Evolutionary conservation across 2,113 vertebrate genomes (phyloP).

Genomic region (rat (Rattus norvegicus)): DNA sequence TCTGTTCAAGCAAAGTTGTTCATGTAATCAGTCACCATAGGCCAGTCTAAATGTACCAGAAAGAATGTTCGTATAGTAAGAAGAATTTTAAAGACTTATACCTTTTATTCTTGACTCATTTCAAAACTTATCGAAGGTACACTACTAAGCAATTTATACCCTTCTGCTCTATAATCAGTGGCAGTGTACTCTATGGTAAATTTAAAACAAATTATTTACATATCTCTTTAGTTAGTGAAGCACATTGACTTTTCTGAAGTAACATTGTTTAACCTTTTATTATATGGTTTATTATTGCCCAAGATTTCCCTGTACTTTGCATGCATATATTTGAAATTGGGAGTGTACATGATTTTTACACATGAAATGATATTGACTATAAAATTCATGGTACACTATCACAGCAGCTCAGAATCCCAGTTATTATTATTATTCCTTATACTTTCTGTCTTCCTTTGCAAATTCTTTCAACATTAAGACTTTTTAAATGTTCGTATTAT

Average conservation of each 20-base stretch:
- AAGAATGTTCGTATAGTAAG: background rate
- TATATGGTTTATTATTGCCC: background rate
- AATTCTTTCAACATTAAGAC: background rate
- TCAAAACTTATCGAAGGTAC: background rate
- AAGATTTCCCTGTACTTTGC: background rate
- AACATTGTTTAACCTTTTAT: background rate
- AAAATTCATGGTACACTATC: background rate
- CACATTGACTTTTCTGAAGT: background rate
- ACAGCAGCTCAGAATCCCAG: background rate
- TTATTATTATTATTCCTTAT: background rate
- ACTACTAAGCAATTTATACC: background rate
- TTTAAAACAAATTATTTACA: conserved; percentile 63
- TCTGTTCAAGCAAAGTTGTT: conserved; percentile 1
- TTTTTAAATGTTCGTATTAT: background rate
- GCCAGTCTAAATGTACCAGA: background rate
- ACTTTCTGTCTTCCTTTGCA: background rate
- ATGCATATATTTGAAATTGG: background rate
- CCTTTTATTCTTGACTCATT: background rate
- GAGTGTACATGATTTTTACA: background rate
- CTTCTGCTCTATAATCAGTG: background rate
- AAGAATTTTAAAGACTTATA: background rate
- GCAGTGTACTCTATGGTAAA: background rate
- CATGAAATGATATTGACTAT: background rate
- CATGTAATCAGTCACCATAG: conserved; percentile 46
- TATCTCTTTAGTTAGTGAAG: conserved; percentile 37